A percentile compares a stretch with the other conserved stretches of the same genome.
phyloP scores from a whole-genome alignment of 2,888 invertebrate genomes.

The Dyspetes luteomarginatus region DNA sequence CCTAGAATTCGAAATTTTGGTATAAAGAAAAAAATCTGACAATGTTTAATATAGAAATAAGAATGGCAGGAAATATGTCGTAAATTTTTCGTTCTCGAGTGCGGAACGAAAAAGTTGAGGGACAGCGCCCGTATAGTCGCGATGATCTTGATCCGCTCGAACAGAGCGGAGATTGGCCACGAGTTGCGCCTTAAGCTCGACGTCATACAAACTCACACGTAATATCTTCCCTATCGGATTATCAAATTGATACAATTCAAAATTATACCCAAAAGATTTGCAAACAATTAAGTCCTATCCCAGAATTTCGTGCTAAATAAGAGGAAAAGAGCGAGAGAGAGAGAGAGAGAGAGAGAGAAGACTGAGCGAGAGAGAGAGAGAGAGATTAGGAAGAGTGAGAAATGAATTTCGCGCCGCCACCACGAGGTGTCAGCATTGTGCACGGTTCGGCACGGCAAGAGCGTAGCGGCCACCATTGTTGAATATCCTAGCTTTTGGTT shows the following conservation, averaged over 20 bases:
- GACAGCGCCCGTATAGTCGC: constrained; percentile 38
- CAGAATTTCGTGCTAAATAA: constrained; percentile 41
- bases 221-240: too few species aligned
- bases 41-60: too few species aligned
- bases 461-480: constrained; percentile 81
- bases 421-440: constrained; percentile 78
- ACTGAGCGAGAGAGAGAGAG: constrained; percentile 22
- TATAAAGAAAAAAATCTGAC: too few species aligned
- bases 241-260: too few species aligned
- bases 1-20: too few species aligned
- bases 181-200: constrained; percentile 54
- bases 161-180: constrained; percentile 57
- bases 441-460: constrained; percentile 72
- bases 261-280: too few species aligned
- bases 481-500: constrained; percentile 80
- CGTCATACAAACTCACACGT: constrained; percentile 2
- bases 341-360: neutral
- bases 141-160: constrained; percentile 47
- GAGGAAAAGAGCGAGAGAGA: neutral
- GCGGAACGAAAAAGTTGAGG: neutral
- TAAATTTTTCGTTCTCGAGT: neutral
- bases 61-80: too few species aligned
- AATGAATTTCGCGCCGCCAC: constrained; percentile 72
- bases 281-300: too few species aligned
- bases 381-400: neutral